Base-by-base conservation (phyloP, 37 sponge, comb jelly and placozoan species). In the Bolinopsis microptera region DNA sequence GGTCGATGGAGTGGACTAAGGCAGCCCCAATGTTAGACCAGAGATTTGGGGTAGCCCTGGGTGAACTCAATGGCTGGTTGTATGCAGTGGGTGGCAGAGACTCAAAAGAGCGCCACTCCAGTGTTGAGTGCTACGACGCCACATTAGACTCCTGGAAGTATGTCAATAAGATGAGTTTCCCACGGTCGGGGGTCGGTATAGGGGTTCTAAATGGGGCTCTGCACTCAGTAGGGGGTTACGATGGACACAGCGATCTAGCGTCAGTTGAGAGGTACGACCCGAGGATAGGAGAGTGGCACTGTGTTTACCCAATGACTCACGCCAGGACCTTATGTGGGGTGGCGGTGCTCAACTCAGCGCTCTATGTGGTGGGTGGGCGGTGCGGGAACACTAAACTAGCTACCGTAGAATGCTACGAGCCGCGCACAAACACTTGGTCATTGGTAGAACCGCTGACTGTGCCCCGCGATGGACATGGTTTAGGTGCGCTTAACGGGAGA, bases 1-100 rank as follows among this genome's bases (percentile, higher is more conserved):
- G 90, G n/a, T 36, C 61, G 0, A 39, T 41, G 90, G 90, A 86
- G 90, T 86, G 90, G 90, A 33, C 36, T 27, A 86, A 86, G 31
- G 90, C 90, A 34, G 90, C 90, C 2, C 61, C 90, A 40, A 86
- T 86, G 90, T 39, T 86, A 48, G 90, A 86, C 22, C 90, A 86
- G 90, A 38, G 90, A 1, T 86, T 86, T 27, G 90, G 90, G 18
- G 90, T 86, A 30, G 90, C 90, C n/a, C 61, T 86, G 90, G 90
- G 90, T 2, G 90, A 86, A 48, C 90, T 86, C 26, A 86, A 41
- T 23, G 90, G 90, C 31, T 86, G 90, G 90, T 34, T 86, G 61
- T 86, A 86, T 23, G 90, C 90, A 38, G 90, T 86, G 30, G 90
- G 90, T 2, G 90, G 90, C 30, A 35, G 90, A 36, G 90, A 86